Evolutionary conservation across 2,797 vertebrate genomes (phyloP).

Genomic region (Ctenosaura bakeri): DNA sequence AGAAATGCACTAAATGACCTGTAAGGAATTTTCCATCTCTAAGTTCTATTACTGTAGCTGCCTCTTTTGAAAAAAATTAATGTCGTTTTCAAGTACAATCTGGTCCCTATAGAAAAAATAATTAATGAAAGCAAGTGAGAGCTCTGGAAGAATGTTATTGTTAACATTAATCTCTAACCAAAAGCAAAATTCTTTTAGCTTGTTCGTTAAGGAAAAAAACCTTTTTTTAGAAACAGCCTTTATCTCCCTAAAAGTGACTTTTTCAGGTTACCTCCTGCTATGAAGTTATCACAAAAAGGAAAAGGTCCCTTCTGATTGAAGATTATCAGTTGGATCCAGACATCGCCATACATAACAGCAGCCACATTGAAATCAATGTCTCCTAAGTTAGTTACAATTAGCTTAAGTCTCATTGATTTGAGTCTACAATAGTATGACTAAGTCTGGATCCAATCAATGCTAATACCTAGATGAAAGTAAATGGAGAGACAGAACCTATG

Average conservation of each 20-base stretch:
- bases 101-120: slow-evolving; percentile 68
- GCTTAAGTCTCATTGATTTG: background rate
- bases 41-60: slow-evolving; percentile 43
- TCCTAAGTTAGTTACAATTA: background rate
- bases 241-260: slow-evolving; percentile 60
- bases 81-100: slow-evolving; percentile 64
- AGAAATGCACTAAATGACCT: slow-evolving; percentile 61
- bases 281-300: slow-evolving; percentile 36
- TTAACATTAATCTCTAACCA: slow-evolving; percentile 65
- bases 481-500: too few species aligned
- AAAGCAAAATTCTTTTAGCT: slow-evolving; percentile 53
- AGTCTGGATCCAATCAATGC: background rate
- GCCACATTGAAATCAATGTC: background rate
- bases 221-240: slow-evolving; percentile 47
- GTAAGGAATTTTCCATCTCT: slow-evolving; percentile 63
- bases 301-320: slow-evolving; percentile 51
- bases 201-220: slow-evolving; percentile 39
- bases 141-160: slow-evolving; percentile 63
- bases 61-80: slow-evolving; percentile 55
- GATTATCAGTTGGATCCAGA: slow-evolving; percentile 6
- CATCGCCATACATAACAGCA: background rate
- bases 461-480: slow-evolving; percentile 31
- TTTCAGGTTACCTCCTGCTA: slow-evolving; percentile 59
- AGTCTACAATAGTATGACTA: background rate
- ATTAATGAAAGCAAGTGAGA: slow-evolving; percentile 66